Base-by-base conservation (phyloP, 2,113 vertebrate species). In the Poeciliopsis retropinna region DNA sequence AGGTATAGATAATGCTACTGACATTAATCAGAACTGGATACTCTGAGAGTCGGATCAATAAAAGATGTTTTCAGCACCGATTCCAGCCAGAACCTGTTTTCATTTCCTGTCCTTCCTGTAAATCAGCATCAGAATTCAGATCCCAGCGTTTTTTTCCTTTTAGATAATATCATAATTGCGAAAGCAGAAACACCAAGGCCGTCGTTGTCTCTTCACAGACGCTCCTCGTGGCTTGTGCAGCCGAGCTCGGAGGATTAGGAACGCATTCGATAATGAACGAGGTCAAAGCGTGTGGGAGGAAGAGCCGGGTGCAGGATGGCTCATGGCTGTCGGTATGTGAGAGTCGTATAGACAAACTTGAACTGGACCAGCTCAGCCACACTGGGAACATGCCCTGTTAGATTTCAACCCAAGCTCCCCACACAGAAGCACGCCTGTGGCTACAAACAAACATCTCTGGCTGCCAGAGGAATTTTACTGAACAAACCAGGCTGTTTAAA, bases 271-370 rank as follows among this genome's bases (percentile, higher is more conserved):
- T 82, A 67, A 81, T 71, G 76, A 78, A 75, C 28, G 57, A 85
- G 81, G 77, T 81, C 75, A 74, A 64, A 74, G 60, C 27, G 61
- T 17, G 77, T 81, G 66, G 83, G 71, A 87, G 69, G 72, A 65
- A 74, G 37, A 57, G 64, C 51, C 30, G 65, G 60, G 70, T 71
- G 63, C 77, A 67, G 65, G 28, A 37, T 34, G 30, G 70, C 67
- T 81, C 78, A 65, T 66, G 17, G 28, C 72, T 32, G 32, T 65
- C 67, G 72, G 71, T 54, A 77, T n/a, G 76, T 44, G 51, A 62
- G 81, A 79, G 78, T 76, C 80, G 67, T 68, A 47, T 76, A 70
- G 57, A 39, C 47, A 37, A 72, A 80, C 60, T 64, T 79, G 30
- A 78, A 60, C 62, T 64, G 28, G 37, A 30, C 14, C 51, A 3